Conservation (phyloP, 2,113 vertebrate genomes). For the Vimba vimba region DNA sequence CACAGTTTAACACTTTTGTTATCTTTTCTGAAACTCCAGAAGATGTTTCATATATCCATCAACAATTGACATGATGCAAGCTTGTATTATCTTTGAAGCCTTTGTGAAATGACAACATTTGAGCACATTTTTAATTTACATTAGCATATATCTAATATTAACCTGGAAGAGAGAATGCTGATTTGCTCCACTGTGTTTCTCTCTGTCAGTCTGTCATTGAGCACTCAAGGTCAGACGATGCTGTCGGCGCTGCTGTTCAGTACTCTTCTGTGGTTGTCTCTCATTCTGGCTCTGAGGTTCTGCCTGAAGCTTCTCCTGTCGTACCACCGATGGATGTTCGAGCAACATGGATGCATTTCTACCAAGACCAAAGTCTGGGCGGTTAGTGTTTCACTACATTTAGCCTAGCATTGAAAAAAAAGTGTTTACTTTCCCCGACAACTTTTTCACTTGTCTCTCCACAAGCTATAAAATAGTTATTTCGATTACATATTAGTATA, state of each 20-base stretch:
- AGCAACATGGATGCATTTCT: slow-evolving; percentile 81
- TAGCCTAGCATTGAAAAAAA: background rate
- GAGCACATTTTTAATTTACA: background rate
- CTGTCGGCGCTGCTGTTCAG: slow-evolving; percentile 82
- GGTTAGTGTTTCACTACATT: slow-evolving; percentile 68
- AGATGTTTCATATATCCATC: background rate
- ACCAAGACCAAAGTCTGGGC: slow-evolving; percentile 86
- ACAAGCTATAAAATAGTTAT: background rate
- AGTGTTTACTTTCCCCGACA: background rate
- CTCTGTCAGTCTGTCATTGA: slow-evolving; percentile 59
- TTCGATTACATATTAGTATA: background rate
- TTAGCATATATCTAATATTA: background rate
- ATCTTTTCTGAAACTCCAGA: no score
- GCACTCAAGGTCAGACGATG: slow-evolving; percentile 76
- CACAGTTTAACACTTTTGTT: no score
- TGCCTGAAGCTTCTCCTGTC: slow-evolving; percentile 85
- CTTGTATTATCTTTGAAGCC: background rate
- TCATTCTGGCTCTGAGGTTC: slow-evolving; percentile 83
- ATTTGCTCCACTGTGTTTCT: background rate
- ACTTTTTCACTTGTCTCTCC: background rate
- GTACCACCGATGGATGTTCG: slow-evolving; percentile 88
- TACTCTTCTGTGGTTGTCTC: slow-evolving; percentile 83
- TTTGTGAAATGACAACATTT: background rate
- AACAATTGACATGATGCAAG: no score
- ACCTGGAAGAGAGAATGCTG: background rate